These are phyloP conservation scores for Orcinus orca DNA, from an alignment of 2,113 vertebrate species.

Conservation along the genomic window DNA sequence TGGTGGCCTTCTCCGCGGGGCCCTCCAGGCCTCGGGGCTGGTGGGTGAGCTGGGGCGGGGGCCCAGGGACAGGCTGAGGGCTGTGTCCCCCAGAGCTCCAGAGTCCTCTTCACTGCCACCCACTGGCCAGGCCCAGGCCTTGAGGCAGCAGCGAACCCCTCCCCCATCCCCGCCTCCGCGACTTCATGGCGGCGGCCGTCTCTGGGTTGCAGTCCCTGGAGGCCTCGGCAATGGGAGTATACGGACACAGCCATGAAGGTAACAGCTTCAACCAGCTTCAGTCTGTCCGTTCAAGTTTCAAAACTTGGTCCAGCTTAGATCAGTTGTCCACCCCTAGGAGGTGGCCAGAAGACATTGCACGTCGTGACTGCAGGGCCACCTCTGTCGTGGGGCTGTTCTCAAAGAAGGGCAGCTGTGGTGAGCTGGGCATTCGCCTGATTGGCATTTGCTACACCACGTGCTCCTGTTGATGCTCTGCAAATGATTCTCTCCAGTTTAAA, in stretches of 20 bases:
- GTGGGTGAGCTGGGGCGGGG: not conserved
- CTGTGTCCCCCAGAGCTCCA: not conserved
- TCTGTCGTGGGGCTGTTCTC: not conserved
- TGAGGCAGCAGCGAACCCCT: not conserved
- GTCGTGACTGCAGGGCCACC: not conserved
- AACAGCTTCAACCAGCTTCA: not conserved
- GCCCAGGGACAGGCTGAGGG: not conserved
- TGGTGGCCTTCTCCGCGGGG: not conserved
- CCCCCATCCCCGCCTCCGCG: not conserved
- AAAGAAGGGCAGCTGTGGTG: not conserved
- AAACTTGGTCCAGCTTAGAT: not conserved
- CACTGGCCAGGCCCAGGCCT: not conserved
- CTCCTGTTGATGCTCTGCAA: no score
- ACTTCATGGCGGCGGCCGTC: not conserved
- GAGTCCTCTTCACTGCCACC: not conserved
- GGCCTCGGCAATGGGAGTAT: not conserved
- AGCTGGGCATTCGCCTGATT: not conserved
- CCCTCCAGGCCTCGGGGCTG: rapidly evolving
- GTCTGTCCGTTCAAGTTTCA: not conserved
- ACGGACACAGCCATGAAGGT: not conserved
- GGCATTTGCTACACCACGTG: not conserved
- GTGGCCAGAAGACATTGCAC: not conserved
- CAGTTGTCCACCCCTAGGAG: not conserved
- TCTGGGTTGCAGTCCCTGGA: not conserved
- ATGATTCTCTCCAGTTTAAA: no score